Conservation (phyloP, 1,140 invertebrate species). For the Drosophila repletoides region DNA sequence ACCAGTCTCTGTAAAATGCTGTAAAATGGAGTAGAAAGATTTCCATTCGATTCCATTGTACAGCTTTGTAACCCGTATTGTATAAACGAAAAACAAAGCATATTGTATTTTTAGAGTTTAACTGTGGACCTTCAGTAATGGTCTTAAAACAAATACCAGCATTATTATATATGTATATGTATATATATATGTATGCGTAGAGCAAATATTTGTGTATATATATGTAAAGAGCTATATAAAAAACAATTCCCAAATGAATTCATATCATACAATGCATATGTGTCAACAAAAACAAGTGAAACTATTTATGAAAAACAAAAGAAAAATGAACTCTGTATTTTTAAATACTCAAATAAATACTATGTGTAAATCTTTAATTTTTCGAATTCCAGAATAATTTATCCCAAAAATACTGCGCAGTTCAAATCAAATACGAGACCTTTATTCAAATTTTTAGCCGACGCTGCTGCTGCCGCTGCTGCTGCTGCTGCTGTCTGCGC, state of each 20-base stretch:
- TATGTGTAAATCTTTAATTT: conserved; percentile 48
- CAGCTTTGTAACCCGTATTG: background rate
- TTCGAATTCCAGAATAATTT: conserved; percentile 15
- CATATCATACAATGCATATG: conserved; percentile 76
- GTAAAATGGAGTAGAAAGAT: conserved; percentile 5
- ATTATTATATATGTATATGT: conserved; percentile 5
- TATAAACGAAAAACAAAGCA: conserved; percentile 6
- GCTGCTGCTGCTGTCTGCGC: too few species aligned
- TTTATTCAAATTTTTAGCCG: conserved; percentile 22
- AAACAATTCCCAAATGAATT: conserved; percentile 49
- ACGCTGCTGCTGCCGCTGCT: too few species aligned
- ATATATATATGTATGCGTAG: conserved; percentile 30
- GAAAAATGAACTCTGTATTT: conserved; percentile 51
- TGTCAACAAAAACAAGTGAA: conserved; percentile 40
- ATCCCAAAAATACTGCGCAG: conserved; percentile 30
- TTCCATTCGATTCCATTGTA: background rate
- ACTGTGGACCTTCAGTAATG: conserved; percentile 50
- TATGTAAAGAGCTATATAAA: conserved; percentile 46
- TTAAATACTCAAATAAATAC: conserved; percentile 69
- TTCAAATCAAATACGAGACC: conserved; percentile 51
- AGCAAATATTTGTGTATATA: conserved; percentile 34
- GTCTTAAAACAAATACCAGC: conserved; percentile 45
- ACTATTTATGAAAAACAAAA: conserved; percentile 51
- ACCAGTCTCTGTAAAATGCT: background rate
- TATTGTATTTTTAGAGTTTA: conserved; percentile 68